Percentiles rank a stretch among this genome's conserved stretches.
Evolutionary conservation across 1,140 invertebrate species (phyloP).

Genomic region (Monomorium pharaonis): DNA sequence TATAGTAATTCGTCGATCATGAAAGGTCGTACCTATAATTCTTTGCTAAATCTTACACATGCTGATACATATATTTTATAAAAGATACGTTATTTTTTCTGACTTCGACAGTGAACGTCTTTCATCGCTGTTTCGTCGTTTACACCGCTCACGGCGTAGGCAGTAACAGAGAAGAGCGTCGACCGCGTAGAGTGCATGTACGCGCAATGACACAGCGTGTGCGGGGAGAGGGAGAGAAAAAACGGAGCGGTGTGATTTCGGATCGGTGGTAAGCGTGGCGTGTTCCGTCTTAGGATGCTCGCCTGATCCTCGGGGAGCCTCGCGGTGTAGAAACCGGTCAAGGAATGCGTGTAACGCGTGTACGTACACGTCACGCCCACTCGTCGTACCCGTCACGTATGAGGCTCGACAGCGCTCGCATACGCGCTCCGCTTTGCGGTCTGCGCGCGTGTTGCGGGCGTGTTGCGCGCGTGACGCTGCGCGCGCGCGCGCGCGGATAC

Average conservation of each 20-base stretch:
- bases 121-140: background rate
- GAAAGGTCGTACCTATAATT: background rate
- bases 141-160: background rate
- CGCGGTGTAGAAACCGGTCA: constrained; percentile 83
- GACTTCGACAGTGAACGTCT: background rate
- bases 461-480: background rate
- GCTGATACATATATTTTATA: background rate
- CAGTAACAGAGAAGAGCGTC: background rate
- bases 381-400: constrained; percentile 78
- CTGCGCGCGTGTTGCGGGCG: constrained; percentile 34
- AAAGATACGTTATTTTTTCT: background rate
- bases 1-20: too few species aligned
- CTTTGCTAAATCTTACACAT: background rate
- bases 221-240: background rate
- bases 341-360: constrained; percentile 84
- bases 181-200: background rate
- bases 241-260: constrained; percentile 17
- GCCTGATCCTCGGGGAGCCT: constrained; percentile 82
- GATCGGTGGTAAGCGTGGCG: background rate
- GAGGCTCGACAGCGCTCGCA: constrained; percentile 66
- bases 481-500: constrained; percentile 3
- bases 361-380: constrained; percentile 83
- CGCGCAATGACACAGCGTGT: background rate
- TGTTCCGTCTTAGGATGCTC: constrained; percentile 73
- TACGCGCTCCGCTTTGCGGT: constrained; percentile 54